phyloP scores from a whole-genome alignment of 2,113 vertebrate species.

The Hydropotes inermis region DNA sequence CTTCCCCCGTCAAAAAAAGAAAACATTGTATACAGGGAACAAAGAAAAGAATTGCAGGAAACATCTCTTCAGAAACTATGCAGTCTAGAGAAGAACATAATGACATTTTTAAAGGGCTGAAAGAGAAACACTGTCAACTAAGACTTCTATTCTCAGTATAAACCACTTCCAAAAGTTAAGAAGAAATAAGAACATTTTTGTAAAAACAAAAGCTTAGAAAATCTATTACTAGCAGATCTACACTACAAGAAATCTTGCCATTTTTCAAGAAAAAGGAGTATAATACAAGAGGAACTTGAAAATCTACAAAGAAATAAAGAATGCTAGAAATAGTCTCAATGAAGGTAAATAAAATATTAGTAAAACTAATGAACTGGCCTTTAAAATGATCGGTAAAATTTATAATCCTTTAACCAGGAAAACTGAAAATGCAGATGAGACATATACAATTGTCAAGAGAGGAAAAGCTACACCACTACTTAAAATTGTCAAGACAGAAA shows the following conservation, averaged over 20 bases:
- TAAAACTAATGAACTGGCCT: not conserved
- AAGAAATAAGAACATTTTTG: not conserved
- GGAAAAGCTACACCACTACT: not conserved
- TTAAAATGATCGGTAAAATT: not conserved
- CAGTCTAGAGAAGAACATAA: not conserved
- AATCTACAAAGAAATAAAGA: not conserved
- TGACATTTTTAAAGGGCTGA: not conserved
- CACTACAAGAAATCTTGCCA: not conserved
- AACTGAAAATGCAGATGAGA: not conserved
- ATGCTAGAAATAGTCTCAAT: not conserved
- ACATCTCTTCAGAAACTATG: not conserved
- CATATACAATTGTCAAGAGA: not conserved
- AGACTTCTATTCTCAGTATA: not conserved
- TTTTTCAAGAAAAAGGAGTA: not conserved
- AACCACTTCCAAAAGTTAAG: not conserved
- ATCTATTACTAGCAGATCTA: not conserved
- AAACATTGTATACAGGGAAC: not conserved
- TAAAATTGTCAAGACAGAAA: not conserved
- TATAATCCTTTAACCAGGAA: not conserved
- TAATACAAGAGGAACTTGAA: not conserved
- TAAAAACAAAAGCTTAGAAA: not conserved
- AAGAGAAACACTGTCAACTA: not conserved
- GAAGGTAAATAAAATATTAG: not conserved
- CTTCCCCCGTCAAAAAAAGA: rapidly evolving
- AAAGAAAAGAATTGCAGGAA: not conserved